Evolutionary conservation across 2,888 invertebrate species (phyloP).

Genomic region (Acrobasis repandana): DNA sequence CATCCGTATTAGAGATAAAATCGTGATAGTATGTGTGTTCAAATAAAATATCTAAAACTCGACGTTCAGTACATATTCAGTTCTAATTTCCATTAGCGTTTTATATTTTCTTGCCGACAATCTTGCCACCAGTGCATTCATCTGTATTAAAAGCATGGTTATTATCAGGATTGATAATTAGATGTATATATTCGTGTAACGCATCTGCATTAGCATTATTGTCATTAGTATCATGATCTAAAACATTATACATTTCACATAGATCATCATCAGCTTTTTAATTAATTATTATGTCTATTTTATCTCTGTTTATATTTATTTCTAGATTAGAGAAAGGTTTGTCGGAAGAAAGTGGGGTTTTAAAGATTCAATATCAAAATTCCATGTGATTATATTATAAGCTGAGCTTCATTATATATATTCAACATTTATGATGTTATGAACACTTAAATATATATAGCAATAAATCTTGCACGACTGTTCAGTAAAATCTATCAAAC

Average conservation of each 20-base stretch:
- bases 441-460: too few species aligned
- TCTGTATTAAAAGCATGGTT: constrained; percentile 19
- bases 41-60: too few species aligned
- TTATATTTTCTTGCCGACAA: constrained; percentile 1
- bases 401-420: too few species aligned
- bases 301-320: neutral
- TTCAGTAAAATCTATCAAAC: too few species aligned
- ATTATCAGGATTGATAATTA: neutral
- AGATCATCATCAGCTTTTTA: constrained; percentile 15
- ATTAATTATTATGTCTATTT: neutral
- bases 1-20: too few species aligned
- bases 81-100: neutral
- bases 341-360: neutral
- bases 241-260: constrained; percentile 12
- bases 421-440: too few species aligned
- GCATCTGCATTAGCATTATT: constrained; percentile 22
- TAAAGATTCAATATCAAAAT: too few species aligned
- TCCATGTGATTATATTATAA: too few species aligned
- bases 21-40: too few species aligned
- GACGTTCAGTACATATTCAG: too few species aligned
- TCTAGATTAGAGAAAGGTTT: neutral
- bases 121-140: constrained; percentile 8
- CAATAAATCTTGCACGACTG: too few species aligned
- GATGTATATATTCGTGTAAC: constrained; percentile 14
- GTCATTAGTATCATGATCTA: constrained; percentile 15